Percentiles rank a stretch among this genome's conserved stretches.
Evolutionary conservation across 2,888 invertebrate genomes (phyloP).

Genomic region (Meiosimyza decipiens): DNA sequence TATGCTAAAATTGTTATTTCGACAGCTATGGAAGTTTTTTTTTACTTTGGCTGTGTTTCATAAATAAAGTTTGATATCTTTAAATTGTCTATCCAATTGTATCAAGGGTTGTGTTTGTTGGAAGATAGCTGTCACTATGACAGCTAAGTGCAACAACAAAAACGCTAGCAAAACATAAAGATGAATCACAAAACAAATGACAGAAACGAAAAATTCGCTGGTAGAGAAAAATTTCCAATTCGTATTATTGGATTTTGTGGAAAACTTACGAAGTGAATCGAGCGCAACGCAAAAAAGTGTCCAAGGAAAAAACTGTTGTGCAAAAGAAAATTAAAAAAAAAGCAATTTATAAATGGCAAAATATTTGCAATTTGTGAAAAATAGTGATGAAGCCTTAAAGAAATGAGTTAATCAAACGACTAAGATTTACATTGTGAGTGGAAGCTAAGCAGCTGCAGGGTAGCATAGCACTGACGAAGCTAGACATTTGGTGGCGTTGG

Average conservation of each 20-base stretch:
- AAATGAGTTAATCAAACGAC: no score
- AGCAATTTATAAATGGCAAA: not conserved
- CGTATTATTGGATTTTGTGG: not conserved
- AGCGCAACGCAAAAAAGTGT: not conserved
- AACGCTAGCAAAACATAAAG: not conserved
- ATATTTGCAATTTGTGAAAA: not conserved
- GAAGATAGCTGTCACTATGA: not conserved
- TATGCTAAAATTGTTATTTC: no score
- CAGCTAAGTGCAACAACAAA: slow-evolving; percentile 10
- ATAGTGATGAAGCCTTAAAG: no score
- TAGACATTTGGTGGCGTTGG: not conserved
- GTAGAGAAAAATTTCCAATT: slow-evolving; percentile 18
- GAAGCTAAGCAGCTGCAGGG: not conserved
- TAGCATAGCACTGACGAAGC: no score
- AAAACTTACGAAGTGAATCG: not conserved
- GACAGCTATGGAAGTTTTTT: no score
- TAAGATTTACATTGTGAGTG: not conserved
- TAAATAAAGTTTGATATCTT: no score
- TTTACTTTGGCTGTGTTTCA: no score
- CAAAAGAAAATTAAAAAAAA: not conserved
- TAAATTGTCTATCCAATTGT: no score
- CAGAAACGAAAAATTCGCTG: slow-evolving; percentile 16
- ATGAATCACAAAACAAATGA: not conserved
- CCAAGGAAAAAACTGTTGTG: no score
- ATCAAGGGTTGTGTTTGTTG: no score